Conservation (phyloP, 2,797 vertebrate genomes). For the Sebastes cheni region DNA sequence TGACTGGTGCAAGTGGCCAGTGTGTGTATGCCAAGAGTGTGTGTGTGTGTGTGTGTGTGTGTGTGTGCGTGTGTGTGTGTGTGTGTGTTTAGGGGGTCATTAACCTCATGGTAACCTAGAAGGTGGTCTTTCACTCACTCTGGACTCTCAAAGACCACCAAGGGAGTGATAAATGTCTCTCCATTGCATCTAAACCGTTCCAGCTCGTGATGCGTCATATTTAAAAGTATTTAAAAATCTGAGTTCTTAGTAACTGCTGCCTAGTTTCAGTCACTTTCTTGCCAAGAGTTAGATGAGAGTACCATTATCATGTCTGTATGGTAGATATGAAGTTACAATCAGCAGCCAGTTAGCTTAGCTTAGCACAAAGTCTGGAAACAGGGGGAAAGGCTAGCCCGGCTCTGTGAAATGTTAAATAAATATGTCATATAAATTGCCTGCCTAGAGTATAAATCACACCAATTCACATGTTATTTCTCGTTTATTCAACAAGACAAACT, state of each 20-base stretch:
- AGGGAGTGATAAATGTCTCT: constrained; percentile 18
- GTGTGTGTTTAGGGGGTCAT: constrained; percentile 16
- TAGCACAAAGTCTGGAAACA: background rate
- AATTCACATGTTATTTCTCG: background rate
- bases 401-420: background rate
- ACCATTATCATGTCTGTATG: background rate
- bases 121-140: constrained; percentile 56
- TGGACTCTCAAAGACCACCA: constrained; percentile 66
- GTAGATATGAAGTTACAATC: background rate
- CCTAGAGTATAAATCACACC: background rate
- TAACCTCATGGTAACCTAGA: constrained; percentile 60
- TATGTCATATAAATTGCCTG: background rate
- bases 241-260: background rate
- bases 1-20: constrained; percentile 1
- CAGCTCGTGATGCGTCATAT: background rate
- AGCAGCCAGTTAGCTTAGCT: background rate
- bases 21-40: background rate
- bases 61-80: background rate
- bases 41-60: constrained; percentile 1
- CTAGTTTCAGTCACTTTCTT: background rate
- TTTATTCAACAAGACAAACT: background rate
- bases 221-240: background rate
- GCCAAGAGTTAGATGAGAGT: background rate
- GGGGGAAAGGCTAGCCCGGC: background rate
- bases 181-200: background rate